Percentiles rank a stretch among this genome's conserved stretches.
phyloP scores from a whole-genome alignment of 2,888 invertebrate species.

The Stegana nigrithorax region DNA sequence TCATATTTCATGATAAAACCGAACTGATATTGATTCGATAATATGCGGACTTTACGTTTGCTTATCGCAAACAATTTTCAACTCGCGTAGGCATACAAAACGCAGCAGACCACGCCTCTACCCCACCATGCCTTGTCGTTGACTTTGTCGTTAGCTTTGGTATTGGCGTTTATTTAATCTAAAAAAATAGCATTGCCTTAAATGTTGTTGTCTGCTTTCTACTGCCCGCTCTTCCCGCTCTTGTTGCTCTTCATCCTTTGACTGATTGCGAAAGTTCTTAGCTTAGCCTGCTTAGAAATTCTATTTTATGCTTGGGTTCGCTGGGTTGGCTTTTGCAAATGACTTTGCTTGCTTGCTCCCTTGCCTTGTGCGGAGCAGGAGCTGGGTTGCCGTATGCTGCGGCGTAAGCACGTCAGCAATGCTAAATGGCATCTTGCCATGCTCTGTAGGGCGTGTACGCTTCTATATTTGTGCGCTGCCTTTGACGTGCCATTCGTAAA shows the following conservation, averaged over 20 bases:
- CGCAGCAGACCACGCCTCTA: too few relatives aligned
- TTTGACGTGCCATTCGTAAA: background rate
- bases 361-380: too few relatives aligned
- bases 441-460: conserved; percentile 36
- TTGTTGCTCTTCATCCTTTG: conserved; percentile 21
- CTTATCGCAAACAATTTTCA: too few relatives aligned
- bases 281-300: conserved; percentile 44
- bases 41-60: too few relatives aligned
- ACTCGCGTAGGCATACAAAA: too few relatives aligned
- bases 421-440: conserved; percentile 53
- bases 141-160: too few relatives aligned
- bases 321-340: conserved; percentile 27
- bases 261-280: conserved; percentile 1
- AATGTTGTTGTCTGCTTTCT: too few relatives aligned
- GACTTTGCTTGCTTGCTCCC: background rate
- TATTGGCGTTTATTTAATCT: too few relatives aligned
- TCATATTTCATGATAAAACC: too few relatives aligned
- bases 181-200: too few relatives aligned
- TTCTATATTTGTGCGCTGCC: background rate
- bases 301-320: conserved; percentile 51
- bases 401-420: background rate
- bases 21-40: too few relatives aligned
- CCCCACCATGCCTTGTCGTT: too few relatives aligned
- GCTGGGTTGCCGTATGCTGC: background rate
- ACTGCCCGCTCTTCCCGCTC: conserved; percentile 24